Evolutionary conservation across 1,140 invertebrate genomes (phyloP).

Genomic region (Chironomus striatipennis): DNA sequence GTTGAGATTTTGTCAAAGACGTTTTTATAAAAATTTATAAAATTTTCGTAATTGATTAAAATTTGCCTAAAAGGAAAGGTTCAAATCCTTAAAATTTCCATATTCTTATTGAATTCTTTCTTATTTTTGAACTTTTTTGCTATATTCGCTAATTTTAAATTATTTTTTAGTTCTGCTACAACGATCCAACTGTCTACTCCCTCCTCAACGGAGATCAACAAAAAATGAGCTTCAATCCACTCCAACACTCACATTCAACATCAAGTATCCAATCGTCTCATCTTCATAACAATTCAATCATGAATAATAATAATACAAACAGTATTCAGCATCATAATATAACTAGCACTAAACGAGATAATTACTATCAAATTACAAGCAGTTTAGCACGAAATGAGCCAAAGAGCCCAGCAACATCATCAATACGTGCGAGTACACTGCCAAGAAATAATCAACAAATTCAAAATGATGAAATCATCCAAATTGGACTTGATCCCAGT

Average conservation of each 20-base stretch:
- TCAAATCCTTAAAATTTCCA: not conserved
- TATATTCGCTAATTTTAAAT: constrained; percentile 10
- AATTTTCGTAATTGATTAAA: too few species aligned
- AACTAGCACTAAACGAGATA: constrained; percentile 20
- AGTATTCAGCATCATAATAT: constrained; percentile 26
- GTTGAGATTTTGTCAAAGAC: too few species aligned
- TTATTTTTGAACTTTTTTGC: not conserved
- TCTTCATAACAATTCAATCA: constrained; percentile 39
- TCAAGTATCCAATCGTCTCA: constrained; percentile 42
- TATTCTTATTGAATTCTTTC: too few species aligned
- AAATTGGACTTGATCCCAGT: constrained; percentile 45
- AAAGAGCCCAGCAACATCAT: constrained; percentile 34
- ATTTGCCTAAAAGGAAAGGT: too few species aligned
- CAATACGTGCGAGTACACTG: constrained; percentile 51
- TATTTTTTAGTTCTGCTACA: constrained; percentile 47
- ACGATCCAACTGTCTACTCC: constrained; percentile 53
- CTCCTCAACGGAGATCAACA: constrained; percentile 29
- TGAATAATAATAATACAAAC: constrained; percentile 36
- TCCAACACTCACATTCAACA: constrained; percentile 44
- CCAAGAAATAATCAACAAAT: constrained; percentile 47
- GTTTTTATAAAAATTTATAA: too few species aligned
- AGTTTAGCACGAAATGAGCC: constrained; percentile 25
- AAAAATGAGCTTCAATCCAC: constrained; percentile 28
- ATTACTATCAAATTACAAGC: constrained; percentile 25
- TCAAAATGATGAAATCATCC: constrained; percentile 38